Evolutionary conservation across 2,797 vertebrate species (phyloP).

Genomic region (Mallotus villosus): DNA sequence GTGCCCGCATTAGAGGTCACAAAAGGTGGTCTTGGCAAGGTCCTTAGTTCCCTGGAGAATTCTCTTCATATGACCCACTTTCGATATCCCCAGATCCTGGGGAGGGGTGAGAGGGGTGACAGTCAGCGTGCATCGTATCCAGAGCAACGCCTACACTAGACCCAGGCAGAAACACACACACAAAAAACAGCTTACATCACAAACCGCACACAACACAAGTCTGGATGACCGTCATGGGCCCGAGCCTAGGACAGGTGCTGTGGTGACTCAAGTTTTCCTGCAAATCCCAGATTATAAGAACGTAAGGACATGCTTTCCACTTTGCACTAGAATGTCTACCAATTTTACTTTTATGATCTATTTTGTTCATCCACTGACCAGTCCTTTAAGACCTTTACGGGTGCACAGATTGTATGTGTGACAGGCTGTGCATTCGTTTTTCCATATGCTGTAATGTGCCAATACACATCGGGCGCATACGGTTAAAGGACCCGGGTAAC

Average conservation of each 20-base stretch:
- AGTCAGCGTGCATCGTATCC: constrained; percentile 12
- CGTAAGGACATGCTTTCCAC: neutral
- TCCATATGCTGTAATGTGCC: too few relatives aligned
- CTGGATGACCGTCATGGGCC: too few relatives aligned
- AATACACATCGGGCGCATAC: too few relatives aligned
- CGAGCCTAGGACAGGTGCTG: neutral
- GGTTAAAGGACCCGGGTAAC: too few relatives aligned
- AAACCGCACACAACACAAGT: neutral
- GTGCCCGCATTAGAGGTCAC: constrained; percentile 79
- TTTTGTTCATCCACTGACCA: too few relatives aligned
- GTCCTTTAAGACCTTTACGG: too few relatives aligned
- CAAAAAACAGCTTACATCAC: neutral
- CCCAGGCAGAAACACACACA: neutral
- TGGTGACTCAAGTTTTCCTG: neutral
- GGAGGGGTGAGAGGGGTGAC: constrained; percentile 26
- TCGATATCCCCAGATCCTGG: constrained; percentile 99
- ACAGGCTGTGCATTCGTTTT: too few relatives aligned
- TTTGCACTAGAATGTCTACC: neutral
- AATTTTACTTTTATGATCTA: too few relatives aligned
- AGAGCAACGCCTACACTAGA: neutral
- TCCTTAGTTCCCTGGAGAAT: constrained; percentile 99
- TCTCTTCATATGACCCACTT: constrained; percentile 99
- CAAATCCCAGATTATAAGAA: neutral
- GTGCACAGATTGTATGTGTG: too few relatives aligned
- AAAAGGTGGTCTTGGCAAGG: constrained; percentile 83